Conservation (phyloP, 2,797 vertebrate species). For the Nasua narica region DNA sequence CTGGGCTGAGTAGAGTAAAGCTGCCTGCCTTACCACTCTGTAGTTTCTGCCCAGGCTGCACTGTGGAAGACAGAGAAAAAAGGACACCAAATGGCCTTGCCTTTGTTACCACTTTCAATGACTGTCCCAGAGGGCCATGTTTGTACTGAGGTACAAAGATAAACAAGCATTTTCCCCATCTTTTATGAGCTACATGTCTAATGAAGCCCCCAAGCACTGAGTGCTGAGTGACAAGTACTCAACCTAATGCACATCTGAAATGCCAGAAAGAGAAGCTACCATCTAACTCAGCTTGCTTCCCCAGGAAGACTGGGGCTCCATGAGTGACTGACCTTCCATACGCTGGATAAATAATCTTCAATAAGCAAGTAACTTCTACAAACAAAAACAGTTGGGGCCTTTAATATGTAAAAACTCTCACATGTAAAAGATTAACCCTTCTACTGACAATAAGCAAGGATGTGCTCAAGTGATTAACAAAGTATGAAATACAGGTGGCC, state of each 20-base stretch:
- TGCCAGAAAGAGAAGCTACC: neutral
- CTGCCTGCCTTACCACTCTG: neutral
- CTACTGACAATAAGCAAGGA: neutral
- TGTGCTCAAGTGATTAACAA: neutral
- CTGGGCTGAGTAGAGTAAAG: neutral
- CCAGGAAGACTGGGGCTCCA: neutral
- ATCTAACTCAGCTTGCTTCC: neutral
- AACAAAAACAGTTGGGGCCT: neutral
- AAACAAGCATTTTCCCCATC: neutral
- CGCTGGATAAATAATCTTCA: neutral
- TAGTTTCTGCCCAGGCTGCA: neutral
- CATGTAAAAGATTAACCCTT: neutral
- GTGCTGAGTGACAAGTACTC: neutral
- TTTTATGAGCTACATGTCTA: neutral
- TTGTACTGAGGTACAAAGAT: neutral
- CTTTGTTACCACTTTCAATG: neutral
- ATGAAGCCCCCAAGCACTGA: neutral
- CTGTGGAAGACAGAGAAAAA: neutral
- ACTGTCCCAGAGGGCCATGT: neutral
- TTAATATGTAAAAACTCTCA: neutral
- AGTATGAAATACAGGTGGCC: neutral
- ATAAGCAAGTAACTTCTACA: neutral
- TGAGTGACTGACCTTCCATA: neutral
- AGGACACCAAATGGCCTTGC: neutral
- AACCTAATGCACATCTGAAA: neutral